Evolutionary conservation across 1,140 invertebrate species (phyloP).

Genomic region (Drosophila subobscura): DNA sequence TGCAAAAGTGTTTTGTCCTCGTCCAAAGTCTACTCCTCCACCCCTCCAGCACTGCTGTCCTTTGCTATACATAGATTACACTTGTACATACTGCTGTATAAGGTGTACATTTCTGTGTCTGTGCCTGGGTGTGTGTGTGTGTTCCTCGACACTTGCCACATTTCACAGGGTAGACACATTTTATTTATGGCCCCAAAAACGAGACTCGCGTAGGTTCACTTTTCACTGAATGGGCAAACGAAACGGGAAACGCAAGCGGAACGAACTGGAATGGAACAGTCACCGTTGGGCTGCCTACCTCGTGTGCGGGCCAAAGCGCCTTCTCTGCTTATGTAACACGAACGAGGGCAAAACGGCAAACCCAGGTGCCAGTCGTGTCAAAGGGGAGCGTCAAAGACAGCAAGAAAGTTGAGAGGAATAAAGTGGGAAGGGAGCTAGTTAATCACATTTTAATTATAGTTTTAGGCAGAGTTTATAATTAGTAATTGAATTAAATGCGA

Average conservation of each 20-base stretch:
- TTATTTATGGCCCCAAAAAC: constrained; percentile 48
- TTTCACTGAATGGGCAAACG: constrained; percentile 39
- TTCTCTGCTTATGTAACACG: constrained; percentile 65
- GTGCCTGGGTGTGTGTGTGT: constrained; percentile 1
- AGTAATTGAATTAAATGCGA: no score
- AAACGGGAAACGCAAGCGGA: constrained; percentile 10
- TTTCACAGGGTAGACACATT: constrained; percentile 65
- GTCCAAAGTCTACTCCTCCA: constrained; percentile 12
- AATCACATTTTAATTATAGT: no score
- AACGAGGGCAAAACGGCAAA: neutral
- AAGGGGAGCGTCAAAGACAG: neutral
- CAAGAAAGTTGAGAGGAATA: neutral
- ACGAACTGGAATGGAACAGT: constrained; percentile 67
- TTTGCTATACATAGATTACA: constrained; percentile 43
- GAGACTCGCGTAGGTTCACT: constrained; percentile 35
- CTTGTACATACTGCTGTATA: neutral
- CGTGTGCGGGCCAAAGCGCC: constrained; percentile 12
- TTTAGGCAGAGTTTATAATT: no score
- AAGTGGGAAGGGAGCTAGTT: no score
- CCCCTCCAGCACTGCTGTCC: constrained; percentile 55
- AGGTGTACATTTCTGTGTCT: no score
- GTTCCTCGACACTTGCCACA: constrained; percentile 36
- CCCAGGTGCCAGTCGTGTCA: neutral
- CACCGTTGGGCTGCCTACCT: constrained; percentile 43
- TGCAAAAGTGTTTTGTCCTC: constrained; percentile 62